Evolutionary conservation across 2,888 invertebrate species (phyloP).

Genomic region (Callosobruchus maculatus): DNA sequence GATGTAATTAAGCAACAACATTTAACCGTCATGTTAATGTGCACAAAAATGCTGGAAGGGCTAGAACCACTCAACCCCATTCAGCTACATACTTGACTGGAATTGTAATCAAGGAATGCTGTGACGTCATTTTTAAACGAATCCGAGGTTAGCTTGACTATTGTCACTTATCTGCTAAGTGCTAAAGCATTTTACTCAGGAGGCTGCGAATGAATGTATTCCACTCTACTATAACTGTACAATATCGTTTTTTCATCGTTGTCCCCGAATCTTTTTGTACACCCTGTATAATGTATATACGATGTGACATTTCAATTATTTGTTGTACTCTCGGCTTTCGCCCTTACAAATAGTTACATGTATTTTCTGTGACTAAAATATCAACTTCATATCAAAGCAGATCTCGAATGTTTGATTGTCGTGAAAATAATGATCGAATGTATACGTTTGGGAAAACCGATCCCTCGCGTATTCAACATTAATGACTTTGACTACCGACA

Average conservation of each 20-base stretch:
- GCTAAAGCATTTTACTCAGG: no score
- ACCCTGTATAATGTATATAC: neutral
- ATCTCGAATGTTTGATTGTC: neutral
- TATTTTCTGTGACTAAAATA: neutral
- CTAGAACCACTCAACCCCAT: no score
- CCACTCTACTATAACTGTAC: no score
- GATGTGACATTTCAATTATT: neutral
- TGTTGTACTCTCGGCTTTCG: neutral
- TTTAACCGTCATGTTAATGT: no score
- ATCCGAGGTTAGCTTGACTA: no score
- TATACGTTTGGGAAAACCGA: neutral
- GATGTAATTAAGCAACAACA: no score
- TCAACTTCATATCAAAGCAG: neutral
- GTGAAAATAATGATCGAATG: neutral
- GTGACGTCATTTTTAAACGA: no score
- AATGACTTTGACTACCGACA: neutral
- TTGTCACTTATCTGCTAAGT: no score
- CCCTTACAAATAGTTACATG: neutral
- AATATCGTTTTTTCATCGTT: neutral
- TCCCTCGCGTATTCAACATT: neutral
- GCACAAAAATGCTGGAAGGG: no score
- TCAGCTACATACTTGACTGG: no score
- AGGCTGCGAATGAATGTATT: no score
- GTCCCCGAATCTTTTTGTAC: neutral
- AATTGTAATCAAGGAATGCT: no score